These are phyloP conservation scores for Tipula confusa DNA, from an alignment of 2,888 invertebrate species.

Conservation along the genomic window DNA sequence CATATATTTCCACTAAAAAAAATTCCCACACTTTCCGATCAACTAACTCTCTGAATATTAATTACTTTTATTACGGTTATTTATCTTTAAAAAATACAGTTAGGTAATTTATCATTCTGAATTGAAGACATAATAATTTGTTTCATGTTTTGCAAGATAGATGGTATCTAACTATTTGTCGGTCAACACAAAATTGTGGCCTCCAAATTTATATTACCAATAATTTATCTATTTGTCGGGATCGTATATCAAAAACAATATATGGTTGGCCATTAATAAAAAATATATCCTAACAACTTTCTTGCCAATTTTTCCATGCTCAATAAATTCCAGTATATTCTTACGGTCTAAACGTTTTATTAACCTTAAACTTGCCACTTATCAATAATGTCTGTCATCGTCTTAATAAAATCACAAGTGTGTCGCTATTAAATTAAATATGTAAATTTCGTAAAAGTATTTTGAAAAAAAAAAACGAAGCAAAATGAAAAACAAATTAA, in stretches of 20 bases:
- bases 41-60: background rate
- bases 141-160: background rate
- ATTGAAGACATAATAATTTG: background rate
- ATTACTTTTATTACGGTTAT: constrained; percentile 7
- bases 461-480: too few species aligned
- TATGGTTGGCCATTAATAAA: background rate
- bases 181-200: too few species aligned
- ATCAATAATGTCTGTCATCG: background rate
- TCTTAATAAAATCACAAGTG: background rate
- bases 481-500: too few species aligned
- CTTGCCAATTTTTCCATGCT: background rate
- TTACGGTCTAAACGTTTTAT: background rate
- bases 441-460: too few species aligned
- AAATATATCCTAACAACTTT: background rate
- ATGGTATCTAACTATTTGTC: background rate
- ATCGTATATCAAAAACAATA: too few species aligned
- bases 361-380: too few species aligned
- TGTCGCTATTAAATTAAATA: background rate
- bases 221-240: background rate
- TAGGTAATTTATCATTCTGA: background rate
- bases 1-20: background rate
- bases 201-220: background rate
- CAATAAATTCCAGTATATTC: background rate
- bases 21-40: constrained; percentile 10
- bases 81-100: background rate